Evolutionary conservation across 2,797 vertebrate species (phyloP).

Genomic region (Florisuga fusca): DNA sequence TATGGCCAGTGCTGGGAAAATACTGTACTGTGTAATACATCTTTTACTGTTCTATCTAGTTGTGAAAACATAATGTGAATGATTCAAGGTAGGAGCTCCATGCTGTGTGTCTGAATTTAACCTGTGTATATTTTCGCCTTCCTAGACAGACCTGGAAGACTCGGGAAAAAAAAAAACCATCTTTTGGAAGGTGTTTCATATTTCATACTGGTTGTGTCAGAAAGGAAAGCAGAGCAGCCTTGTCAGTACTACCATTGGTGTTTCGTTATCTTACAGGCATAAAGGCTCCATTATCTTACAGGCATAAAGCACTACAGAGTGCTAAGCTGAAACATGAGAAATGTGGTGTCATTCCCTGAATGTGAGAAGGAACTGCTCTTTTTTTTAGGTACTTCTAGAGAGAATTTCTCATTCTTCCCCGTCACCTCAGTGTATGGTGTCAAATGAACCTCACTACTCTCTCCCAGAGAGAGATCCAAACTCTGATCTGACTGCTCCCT

Average conservation of each 20-base stretch:
- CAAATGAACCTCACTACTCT: not conserved
- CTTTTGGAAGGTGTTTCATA: not conserved
- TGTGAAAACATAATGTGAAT: not conserved
- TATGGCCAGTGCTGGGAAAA: not conserved
- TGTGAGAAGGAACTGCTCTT: not conserved
- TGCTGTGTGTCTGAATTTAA: not conserved
- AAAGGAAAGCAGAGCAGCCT: not conserved
- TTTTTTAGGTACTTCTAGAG: not conserved
- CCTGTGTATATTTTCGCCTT: not conserved
- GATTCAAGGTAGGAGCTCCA: not conserved
- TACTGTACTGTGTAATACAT: not conserved
- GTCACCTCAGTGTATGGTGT: not conserved
- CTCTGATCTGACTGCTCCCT: not conserved
- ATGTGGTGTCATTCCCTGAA: not conserved
- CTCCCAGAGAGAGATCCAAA: not conserved
- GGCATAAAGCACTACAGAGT: not conserved
- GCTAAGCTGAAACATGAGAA: fast-evolving
- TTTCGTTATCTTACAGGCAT: not conserved
- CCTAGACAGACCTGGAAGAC: not conserved
- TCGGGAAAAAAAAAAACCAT: fast-evolving
- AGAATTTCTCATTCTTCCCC: not conserved
- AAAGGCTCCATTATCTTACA: not conserved
- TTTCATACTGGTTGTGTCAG: not conserved
- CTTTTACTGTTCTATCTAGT: not conserved
- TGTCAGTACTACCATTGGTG: not conserved